Evolutionary conservation across 2,113 vertebrate genomes (phyloP).

Genomic region (Embiotoca jacksoni): DNA sequence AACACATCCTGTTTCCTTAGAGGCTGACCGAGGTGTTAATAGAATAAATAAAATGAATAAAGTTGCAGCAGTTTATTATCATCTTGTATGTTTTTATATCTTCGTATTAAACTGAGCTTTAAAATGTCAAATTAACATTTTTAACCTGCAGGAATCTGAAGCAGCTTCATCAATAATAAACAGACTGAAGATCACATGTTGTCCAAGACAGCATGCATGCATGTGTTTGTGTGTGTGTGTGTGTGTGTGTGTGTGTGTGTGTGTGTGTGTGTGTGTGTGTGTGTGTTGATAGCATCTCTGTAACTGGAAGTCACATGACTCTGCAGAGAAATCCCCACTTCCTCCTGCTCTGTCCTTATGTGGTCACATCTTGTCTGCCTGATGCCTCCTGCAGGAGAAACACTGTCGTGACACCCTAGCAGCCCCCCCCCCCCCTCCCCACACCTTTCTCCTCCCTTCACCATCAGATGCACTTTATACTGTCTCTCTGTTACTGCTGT

Average conservation of each 20-base stretch:
- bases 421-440: not conserved
- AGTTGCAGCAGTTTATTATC: too few relatives aligned
- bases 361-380: constrained; percentile 26
- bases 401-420: not conserved
- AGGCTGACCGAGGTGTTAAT: too few relatives aligned
- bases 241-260: constrained; percentile 1
- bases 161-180: not conserved
- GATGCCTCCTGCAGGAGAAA: constrained; percentile 11
- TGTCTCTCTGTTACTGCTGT: not conserved
- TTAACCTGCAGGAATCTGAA: not conserved
- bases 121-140: too few relatives aligned
- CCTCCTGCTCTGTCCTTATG: constrained; percentile 59
- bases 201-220: too few relatives aligned
- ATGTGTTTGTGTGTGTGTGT: not conserved
- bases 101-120: too few relatives aligned
- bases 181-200: constrained; percentile 1
- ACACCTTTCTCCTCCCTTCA: not conserved
- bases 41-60: too few relatives aligned
- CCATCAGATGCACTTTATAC: not conserved
- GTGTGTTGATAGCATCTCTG: not conserved
- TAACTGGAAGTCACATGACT: constrained; percentile 67
- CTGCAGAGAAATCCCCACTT: constrained; percentile 60
- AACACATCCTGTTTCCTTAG: too few relatives aligned
- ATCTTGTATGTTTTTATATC: too few relatives aligned
- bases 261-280: not conserved